Base-by-base conservation (phyloP, 2,888 invertebrate species). In the Omphaloscelis lunosa region DNA sequence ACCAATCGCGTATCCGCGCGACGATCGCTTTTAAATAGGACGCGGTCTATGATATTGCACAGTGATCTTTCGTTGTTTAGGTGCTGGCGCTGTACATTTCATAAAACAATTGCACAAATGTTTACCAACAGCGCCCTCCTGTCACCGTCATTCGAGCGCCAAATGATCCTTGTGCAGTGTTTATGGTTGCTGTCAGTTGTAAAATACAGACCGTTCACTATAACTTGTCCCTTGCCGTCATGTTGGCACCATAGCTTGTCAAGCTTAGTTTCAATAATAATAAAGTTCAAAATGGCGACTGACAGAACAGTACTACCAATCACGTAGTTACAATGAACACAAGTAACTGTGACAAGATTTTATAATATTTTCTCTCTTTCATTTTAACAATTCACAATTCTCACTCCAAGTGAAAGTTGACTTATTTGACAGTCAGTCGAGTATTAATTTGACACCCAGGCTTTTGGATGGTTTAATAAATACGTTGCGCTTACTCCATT, bases 391-490 rank as follows among this genome's bases (percentile, higher is more conserved):
- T 45, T 56, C 20, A 67, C 29, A 67, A 67, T 62, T 56, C 48
- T 34, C 75, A 48, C 45, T 75, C 34, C 39, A 66, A 53, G 34
- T 56, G 51, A 74, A 62, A 71, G 27, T 61, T 65, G 53, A 34
- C n/a, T n/a, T 77, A 17, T 27, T 29, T 56, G 34, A 27, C 66
- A 65, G 58, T 66, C 41, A 70, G 69, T 82, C 77, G 70, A 80
- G 56, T 77, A 77, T 82, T 81, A 63, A 5, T 61, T 77, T 83
- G 66, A 56, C 70, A 82, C 79, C 62, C 62, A 76, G 63, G 68
- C 58, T 76, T 80, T 75, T 75, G 61, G 61, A 48, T 74, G 12
- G n/a, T 61, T 45, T 59, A 12, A 45, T 63, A 73, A 65, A 66
- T 73, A 73, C 0, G 0, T 61, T 56, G 27, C 17, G 29, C 66